Evolutionary conservation across 2,797 vertebrate species (phyloP).

Genomic region (Hypotaenidia okinawae): DNA sequence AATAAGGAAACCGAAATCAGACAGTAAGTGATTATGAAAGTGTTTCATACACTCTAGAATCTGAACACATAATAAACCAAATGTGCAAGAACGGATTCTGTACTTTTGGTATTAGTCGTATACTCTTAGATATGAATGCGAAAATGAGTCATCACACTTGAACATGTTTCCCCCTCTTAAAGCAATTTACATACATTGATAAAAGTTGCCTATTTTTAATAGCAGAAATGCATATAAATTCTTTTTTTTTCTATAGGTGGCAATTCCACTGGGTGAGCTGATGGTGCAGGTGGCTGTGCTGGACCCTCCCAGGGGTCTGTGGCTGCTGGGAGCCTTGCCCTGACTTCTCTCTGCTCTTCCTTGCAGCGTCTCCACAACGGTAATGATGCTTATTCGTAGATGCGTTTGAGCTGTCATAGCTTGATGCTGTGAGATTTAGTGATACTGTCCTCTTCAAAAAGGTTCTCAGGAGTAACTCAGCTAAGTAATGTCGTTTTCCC

Average conservation of each 20-base stretch:
- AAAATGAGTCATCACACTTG: slow-evolving; percentile 56
- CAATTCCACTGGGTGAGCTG: not conserved
- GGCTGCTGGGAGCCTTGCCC: not conserved
- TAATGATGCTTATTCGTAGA: not conserved
- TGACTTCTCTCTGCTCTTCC: not conserved
- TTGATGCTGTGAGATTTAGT: not conserved
- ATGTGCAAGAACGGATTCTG: not conserved
- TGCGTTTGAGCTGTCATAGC: not conserved
- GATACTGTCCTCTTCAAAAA: not conserved
- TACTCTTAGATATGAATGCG: slow-evolving; percentile 33
- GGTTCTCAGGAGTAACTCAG: not conserved
- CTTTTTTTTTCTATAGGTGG: not conserved
- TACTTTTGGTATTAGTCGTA: not conserved
- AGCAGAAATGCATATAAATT: not conserved
- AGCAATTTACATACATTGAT: slow-evolving; percentile 51
- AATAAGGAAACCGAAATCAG: slow-evolving; percentile 35
- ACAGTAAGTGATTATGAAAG: slow-evolving; percentile 33
- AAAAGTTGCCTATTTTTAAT: slow-evolving; percentile 53
- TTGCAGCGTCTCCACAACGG: fast-evolving
- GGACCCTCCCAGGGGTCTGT: not conserved
- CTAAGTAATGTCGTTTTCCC: not conserved
- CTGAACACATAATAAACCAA: slow-evolving; percentile 11
- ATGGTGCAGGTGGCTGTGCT: not conserved
- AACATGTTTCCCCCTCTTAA: slow-evolving; percentile 19
- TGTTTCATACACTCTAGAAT: not conserved